Percentiles rank a stretch among this genome's conserved stretches.
Conservation (phyloP, 2,113 vertebrate genomes). For the Shinisaurus crocodilurus region DNA sequence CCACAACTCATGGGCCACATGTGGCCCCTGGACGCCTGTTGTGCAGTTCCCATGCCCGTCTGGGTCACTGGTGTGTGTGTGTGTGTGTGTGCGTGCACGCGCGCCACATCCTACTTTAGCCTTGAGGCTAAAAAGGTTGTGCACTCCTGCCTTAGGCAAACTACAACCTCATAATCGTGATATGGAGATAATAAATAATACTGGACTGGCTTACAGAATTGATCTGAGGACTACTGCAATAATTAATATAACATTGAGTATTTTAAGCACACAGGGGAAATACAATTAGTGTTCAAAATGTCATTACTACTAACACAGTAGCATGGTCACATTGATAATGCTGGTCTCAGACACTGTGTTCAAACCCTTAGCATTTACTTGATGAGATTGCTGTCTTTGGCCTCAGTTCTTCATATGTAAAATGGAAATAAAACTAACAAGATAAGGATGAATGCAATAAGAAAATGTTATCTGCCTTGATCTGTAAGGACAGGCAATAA, state of each 20-base stretch:
- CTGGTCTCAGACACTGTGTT: not conserved
- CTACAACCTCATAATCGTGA: not conserved
- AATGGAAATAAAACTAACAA: constrained; percentile 2
- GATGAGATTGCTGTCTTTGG: not conserved
- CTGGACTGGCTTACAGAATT: not conserved
- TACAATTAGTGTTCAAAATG: not conserved
- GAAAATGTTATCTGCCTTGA: not conserved
- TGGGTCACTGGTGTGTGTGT: too few relatives aligned
- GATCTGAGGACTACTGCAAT: not conserved
- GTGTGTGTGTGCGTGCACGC: too few relatives aligned
- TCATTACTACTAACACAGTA: not conserved
- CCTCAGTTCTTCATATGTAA: not conserved
- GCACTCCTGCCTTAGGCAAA: not conserved
- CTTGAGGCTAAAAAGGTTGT: too few relatives aligned
- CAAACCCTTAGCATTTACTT: not conserved
- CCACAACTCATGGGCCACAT: too few relatives aligned
- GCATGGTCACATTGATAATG: not conserved
- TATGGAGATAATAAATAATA: not conserved
- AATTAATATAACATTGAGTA: not conserved
- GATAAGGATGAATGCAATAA: not conserved
- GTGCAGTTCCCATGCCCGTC: too few relatives aligned
- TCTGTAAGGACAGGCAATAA: not conserved
- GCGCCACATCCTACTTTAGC: too few relatives aligned
- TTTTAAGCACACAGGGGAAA: not conserved
- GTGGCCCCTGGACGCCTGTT: too few relatives aligned